Evolutionary conservation across 2,888 invertebrate species (phyloP).

Genomic region (Leptopterna dolabrata): DNA sequence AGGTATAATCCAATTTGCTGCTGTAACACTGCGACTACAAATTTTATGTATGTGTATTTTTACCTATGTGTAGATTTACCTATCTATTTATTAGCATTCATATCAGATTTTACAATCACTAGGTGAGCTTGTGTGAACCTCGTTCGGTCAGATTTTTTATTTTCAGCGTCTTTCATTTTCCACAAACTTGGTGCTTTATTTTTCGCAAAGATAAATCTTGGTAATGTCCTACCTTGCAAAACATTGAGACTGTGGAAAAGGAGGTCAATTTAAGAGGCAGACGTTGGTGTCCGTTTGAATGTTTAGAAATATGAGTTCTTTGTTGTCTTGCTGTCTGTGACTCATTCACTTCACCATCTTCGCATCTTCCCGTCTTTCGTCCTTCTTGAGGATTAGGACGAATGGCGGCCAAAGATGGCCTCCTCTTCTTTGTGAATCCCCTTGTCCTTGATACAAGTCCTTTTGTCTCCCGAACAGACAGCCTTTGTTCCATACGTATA

Average conservation of each 20-base stretch:
- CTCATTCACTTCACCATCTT: not conserved
- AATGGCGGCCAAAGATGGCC: not conserved
- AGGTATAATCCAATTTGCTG: no score
- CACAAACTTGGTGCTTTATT: not conserved
- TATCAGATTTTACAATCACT: no score
- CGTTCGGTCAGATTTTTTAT: not conserved
- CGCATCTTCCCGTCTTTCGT: not conserved
- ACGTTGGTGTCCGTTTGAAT: not conserved
- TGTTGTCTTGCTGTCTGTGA: not conserved
- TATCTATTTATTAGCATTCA: no score
- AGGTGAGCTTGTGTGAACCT: no score
- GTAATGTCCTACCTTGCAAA: not conserved
- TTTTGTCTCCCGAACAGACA: not conserved
- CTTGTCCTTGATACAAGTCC: not conserved
- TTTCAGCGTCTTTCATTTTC: not conserved
- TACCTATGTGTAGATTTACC: no score
- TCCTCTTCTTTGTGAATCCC: not conserved
- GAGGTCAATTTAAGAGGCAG: not conserved
- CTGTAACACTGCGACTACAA: no score
- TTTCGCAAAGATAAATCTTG: not conserved
- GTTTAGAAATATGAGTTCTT: not conserved
- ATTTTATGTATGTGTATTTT: no score
- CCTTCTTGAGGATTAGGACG: not conserved
- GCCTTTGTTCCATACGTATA: no score
- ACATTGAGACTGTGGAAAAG: not conserved